Percentiles rank a stretch among this genome's conserved stretches.
These are phyloP conservation scores for Ditula angustiorana DNA, from an alignment of 2,888 invertebrate genomes.

Conservation along the genomic window DNA sequence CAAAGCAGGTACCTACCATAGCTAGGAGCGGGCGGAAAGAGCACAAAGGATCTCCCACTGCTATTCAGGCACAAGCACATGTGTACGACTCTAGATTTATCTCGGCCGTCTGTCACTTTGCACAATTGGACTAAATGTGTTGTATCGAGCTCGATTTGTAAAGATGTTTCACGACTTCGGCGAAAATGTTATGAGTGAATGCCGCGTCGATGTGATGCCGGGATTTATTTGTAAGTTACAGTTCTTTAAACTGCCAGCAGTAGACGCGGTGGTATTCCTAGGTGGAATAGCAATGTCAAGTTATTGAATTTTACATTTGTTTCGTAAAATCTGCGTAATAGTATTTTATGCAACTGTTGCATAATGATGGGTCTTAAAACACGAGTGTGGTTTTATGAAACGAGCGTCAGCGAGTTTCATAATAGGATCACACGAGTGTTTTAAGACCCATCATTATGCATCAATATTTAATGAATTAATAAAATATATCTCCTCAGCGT, in stretches of 20 bases:
- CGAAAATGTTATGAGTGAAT: neutral
- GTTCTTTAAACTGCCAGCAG: neutral
- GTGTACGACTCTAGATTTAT: slow-evolving; percentile 24
- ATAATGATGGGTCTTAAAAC: too few species aligned
- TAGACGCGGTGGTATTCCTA: too few species aligned
- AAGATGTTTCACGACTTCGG: neutral
- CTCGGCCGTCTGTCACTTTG: slow-evolving; percentile 34
- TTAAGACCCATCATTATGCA: too few species aligned
- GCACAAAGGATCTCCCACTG: slow-evolving; percentile 22
- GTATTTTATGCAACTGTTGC: too few species aligned
- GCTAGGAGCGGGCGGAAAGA: slow-evolving; percentile 39
- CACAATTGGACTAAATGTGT: slow-evolving; percentile 29
- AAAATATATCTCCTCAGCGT: too few species aligned
- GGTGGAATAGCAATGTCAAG: too few species aligned
- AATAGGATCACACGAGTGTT: too few species aligned
- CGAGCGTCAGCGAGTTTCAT: too few species aligned
- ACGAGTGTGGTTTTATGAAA: too few species aligned
- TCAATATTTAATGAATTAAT: too few species aligned
- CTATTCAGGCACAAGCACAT: slow-evolving; percentile 22
- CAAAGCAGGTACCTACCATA: slow-evolving; percentile 53
- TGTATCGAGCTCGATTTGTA: slow-evolving; percentile 20
- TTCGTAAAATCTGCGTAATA: too few species aligned
- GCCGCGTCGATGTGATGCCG: neutral
- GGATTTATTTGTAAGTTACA: neutral
- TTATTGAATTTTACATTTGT: too few species aligned